These are phyloP conservation scores for Chloebia gouldiae DNA, from an alignment of 2,113 vertebrate genomes.

Conservation along the genomic window DNA sequence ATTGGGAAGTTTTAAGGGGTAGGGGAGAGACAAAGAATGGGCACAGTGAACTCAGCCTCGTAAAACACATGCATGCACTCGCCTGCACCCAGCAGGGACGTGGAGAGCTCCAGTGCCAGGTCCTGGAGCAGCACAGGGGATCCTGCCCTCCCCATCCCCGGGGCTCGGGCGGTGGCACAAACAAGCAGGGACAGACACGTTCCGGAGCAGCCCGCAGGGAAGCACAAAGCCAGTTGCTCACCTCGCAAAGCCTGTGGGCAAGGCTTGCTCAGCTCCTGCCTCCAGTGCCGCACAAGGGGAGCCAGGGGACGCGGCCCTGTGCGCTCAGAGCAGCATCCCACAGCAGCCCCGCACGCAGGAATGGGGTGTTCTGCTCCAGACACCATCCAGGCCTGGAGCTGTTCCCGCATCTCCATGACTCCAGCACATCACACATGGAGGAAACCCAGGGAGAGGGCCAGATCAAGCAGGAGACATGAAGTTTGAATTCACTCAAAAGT, in stretches of 20 bases:
- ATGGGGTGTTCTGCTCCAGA: background rate
- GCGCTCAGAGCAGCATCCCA: accelerated
- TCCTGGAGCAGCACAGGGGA: background rate
- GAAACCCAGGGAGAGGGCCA: background rate
- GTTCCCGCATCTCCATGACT: accelerated
- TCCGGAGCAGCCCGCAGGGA: accelerated
- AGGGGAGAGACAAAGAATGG: background rate
- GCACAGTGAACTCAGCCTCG: background rate
- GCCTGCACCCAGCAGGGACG: background rate
- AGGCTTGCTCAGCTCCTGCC: background rate
- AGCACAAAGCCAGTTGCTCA: background rate
- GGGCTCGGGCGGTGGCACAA: background rate
- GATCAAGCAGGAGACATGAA: background rate
- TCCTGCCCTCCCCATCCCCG: background rate
- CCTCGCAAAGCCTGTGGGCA: background rate
- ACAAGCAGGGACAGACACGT: background rate
- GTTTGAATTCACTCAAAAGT: background rate
- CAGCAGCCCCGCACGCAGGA: background rate
- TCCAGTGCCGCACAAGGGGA: background rate
- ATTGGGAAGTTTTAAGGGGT: background rate
- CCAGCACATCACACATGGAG: background rate
- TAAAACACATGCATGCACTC: background rate
- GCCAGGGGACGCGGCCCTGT: background rate
- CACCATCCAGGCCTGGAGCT: background rate
- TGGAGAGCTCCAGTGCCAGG: background rate